These are phyloP conservation scores for Habroteleia sp. DNA, from an alignment of 2,888 invertebrate genomes.

Conservation along the genomic window DNA sequence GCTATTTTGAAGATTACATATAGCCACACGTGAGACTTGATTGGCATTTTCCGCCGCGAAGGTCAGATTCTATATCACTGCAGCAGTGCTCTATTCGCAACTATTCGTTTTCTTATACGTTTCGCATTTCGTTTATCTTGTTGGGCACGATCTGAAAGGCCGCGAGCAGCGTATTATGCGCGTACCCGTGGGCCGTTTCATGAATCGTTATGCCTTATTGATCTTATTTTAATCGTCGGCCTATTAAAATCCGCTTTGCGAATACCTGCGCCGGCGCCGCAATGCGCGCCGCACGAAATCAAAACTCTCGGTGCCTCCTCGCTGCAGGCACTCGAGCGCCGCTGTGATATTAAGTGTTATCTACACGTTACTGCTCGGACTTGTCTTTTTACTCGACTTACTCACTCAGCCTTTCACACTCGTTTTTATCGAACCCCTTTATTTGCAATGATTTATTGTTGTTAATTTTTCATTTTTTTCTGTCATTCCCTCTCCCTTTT, in stretches of 20 bases:
- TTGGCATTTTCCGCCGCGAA: too few relatives aligned
- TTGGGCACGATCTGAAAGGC: constrained; percentile 41
- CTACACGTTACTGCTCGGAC: constrained; percentile 24
- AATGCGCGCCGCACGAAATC: constrained; percentile 50
- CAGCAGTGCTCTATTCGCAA: too few relatives aligned
- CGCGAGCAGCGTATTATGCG: constrained; percentile 53
- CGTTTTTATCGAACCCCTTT: constrained; percentile 41
- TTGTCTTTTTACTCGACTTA: constrained; percentile 24
- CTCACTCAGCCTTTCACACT: constrained; percentile 53
- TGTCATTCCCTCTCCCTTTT: too few relatives aligned
- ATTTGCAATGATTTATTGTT: constrained; percentile 49
- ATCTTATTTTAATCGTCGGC: constrained; percentile 64
- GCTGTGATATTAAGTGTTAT: constrained; percentile 60
- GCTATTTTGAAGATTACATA: too few relatives aligned
- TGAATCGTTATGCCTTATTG: constrained; percentile 58
- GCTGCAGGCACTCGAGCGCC: constrained; percentile 52
- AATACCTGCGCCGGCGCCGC: constrained; percentile 56
- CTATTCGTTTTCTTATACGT: too few relatives aligned
- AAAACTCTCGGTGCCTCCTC: constrained; percentile 35
- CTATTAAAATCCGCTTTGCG: constrained; percentile 65
- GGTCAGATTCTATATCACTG: too few relatives aligned
- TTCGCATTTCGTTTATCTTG: constrained; percentile 48
- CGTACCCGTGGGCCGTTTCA: constrained; percentile 53
- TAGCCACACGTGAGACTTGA: too few relatives aligned
- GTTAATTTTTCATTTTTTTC: constrained; percentile 36